Evolutionary conservation across 2,888 invertebrate genomes (phyloP).

Genomic region (Rotaria magnacalcarata): DNA sequence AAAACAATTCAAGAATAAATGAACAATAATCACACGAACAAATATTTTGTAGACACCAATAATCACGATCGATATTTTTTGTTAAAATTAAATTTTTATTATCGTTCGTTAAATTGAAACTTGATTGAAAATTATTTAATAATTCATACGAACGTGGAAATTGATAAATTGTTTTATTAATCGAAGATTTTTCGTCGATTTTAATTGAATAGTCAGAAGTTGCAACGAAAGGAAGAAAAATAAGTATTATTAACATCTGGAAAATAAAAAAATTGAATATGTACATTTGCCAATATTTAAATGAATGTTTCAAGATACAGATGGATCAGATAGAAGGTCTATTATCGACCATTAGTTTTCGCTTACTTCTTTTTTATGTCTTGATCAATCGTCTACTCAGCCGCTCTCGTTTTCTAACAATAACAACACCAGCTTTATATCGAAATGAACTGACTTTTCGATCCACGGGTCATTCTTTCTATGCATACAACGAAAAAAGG

Average conservation of each 20-base stretch:
- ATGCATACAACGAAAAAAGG: not conserved
- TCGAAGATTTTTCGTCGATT: not conserved
- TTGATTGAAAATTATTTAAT: constrained; percentile 21
- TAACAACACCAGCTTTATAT: not conserved
- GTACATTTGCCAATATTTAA: not conserved
- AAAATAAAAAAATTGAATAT: not conserved
- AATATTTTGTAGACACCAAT: constrained; percentile 1
- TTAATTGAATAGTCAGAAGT: not conserved
- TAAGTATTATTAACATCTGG: not conserved
- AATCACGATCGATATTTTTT: constrained; percentile 3
- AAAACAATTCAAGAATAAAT: constrained; percentile 1
- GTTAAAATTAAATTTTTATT: not conserved
- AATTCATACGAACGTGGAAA: constrained; percentile 15
- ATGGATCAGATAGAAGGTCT: not conserved
- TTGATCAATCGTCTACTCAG: no score
- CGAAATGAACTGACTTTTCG: constrained; percentile 22
- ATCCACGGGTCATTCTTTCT: not conserved
- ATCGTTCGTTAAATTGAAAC: not conserved
- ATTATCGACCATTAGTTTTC: not conserved
- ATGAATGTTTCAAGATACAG: not conserved
- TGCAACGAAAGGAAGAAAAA: not conserved
- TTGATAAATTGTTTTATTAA: not conserved
- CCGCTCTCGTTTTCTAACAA: not conserved
- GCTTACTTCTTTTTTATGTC: not conserved
- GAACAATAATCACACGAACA: constrained; percentile 23